Percentiles rank a stretch among this genome's conserved stretches.
Evolutionary conservation across 1,140 invertebrate species (phyloP).

Genomic region (Pectinophora gossypiella): DNA sequence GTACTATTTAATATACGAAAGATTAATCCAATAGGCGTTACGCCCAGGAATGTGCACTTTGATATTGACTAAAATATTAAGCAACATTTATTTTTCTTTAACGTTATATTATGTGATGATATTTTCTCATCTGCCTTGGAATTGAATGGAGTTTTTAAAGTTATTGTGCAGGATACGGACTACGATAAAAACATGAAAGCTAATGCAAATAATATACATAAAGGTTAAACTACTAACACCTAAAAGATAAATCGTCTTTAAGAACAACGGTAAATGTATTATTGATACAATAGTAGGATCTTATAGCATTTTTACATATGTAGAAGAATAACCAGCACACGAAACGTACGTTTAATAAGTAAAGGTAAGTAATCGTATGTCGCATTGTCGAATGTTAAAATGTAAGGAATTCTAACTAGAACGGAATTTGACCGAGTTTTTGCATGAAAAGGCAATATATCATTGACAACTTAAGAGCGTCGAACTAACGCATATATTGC

Average conservation of each 20-base stretch:
- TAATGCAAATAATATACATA: neutral
- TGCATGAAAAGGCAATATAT: neutral
- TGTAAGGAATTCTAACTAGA: no score
- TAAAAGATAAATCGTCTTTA: no score
- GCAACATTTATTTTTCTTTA: no score
- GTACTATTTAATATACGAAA: constrained; percentile 17
- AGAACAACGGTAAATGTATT: no score
- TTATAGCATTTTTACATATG: no score
- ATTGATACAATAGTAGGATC: no score
- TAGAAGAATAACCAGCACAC: no score
- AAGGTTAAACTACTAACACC: no score
- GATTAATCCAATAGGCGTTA: constrained; percentile 12
- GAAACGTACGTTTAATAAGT: no score
- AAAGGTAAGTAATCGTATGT: no score
- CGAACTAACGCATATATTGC: constrained; percentile 5
- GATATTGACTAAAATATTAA: neutral
- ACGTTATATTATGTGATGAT: neutral
- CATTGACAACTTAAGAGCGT: neutral
- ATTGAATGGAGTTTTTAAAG: neutral
- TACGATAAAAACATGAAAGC: neutral
- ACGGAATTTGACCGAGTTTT: neutral
- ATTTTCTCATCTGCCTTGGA: neutral
- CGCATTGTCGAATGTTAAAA: no score
- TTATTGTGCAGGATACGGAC: neutral
- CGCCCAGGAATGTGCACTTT: constrained; percentile 15